These are phyloP conservation scores for Oxycera nigricornis DNA, from an alignment of 2,888 invertebrate genomes.

Conservation along the genomic window DNA sequence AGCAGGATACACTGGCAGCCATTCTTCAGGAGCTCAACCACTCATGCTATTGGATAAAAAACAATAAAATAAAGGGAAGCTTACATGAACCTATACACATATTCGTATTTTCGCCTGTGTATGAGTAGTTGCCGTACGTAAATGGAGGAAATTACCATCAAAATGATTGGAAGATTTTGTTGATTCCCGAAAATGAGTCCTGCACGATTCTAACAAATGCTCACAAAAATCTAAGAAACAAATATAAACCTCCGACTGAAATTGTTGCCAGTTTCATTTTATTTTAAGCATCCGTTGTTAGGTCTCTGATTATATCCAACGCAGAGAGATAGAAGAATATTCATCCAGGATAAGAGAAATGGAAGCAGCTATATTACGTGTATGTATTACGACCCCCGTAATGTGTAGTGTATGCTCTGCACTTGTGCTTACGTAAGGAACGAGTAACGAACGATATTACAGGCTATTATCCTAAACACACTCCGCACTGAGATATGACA, in stretches of 20 bases:
- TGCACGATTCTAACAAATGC: slow-evolving; percentile 34
- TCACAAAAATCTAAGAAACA: slow-evolving; percentile 24
- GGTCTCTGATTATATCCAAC: slow-evolving; percentile 27
- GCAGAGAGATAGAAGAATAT: slow-evolving; percentile 30
- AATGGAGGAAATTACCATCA: slow-evolving; percentile 43
- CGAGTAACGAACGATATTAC: slow-evolving; percentile 12
- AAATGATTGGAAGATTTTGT: slow-evolving; percentile 45
- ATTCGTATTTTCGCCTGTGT: slow-evolving; percentile 2
- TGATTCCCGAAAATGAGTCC: slow-evolving; percentile 41
- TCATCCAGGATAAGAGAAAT: slow-evolving; percentile 24
- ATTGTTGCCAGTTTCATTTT: slow-evolving; percentile 33
- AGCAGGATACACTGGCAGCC: background rate
- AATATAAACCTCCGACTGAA: slow-evolving; percentile 16
- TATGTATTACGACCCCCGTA: background rate
- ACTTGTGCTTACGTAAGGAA: slow-evolving; percentile 14
- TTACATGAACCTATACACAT: slow-evolving; percentile 22
- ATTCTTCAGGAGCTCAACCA: slow-evolving; percentile 19
- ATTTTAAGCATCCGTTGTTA: slow-evolving; percentile 1
- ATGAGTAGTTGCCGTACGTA: slow-evolving; percentile 34
- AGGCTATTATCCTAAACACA: slow-evolving; percentile 41
- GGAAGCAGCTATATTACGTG: background rate
- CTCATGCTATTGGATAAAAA: slow-evolving; percentile 42
- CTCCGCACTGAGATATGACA: slow-evolving; percentile 44
- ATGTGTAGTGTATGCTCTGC: slow-evolving; percentile 7
- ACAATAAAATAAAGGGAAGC: slow-evolving; percentile 44